These are phyloP conservation scores for Chelonia mydas DNA, from an alignment of 2,797 vertebrate genomes.

Conservation along the genomic window DNA sequence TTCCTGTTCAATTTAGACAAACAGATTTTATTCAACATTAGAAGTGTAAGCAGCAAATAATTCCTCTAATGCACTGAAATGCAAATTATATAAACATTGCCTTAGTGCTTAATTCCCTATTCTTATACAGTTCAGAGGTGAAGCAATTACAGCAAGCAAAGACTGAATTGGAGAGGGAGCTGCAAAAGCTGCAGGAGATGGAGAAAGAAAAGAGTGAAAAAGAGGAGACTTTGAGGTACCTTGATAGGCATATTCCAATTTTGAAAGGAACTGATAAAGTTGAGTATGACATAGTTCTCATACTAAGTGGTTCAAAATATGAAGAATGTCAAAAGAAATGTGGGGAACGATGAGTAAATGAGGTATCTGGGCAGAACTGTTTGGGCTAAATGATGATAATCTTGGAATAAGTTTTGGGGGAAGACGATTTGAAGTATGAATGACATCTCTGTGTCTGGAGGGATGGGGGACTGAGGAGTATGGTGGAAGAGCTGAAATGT, in stretches of 20 bases:
- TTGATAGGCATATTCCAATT: neutral
- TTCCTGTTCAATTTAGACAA: neutral
- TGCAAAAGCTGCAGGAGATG: conserved; percentile 74
- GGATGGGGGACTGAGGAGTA: neutral
- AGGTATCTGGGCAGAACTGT: neutral
- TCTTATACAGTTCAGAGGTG: conserved; percentile 77
- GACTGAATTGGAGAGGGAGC: conserved; percentile 78
- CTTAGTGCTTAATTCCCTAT: neutral
- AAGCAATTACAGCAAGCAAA: conserved; percentile 79
- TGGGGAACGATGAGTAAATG: neutral
- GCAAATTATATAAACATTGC: neutral
- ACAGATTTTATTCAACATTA: neutral
- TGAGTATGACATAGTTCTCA: neutral
- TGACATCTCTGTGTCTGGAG: neutral
- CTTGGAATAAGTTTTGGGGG: neutral
- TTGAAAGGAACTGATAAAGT: neutral
- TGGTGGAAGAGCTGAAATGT: neutral
- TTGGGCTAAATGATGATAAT: neutral
- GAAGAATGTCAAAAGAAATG: neutral
- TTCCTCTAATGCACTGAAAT: neutral
- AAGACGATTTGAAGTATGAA: neutral
- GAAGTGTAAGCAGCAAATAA: neutral
- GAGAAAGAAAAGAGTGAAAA: conserved; percentile 32
- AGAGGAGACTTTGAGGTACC: conserved; percentile 65
- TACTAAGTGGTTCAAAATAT: conserved; percentile 2